Conservation (phyloP, 2,113 vertebrate species). For the Takifugu bimaculatus region DNA sequence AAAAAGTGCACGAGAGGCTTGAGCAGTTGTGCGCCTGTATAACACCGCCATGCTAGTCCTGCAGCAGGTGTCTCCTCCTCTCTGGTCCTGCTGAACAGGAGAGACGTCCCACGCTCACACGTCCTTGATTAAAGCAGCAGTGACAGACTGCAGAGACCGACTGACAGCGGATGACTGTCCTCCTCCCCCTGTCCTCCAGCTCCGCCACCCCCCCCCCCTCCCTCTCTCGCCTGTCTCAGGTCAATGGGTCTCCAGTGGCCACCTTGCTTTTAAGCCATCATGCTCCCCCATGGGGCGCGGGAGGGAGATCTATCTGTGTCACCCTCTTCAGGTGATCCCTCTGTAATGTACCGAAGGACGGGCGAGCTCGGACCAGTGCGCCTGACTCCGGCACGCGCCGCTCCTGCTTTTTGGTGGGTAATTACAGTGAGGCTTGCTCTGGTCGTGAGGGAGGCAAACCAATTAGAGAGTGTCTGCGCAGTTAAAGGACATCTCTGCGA, state of each 20-base stretch:
- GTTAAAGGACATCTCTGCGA: slow-evolving; percentile 63
- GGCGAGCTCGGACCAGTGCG: slow-evolving; percentile 37
- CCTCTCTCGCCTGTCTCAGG: slow-evolving; percentile 52
- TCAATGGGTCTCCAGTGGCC: slow-evolving; percentile 62
- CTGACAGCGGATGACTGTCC: slow-evolving; percentile 80
- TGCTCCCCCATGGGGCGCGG: slow-evolving; percentile 58
- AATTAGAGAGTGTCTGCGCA: slow-evolving; percentile 64
- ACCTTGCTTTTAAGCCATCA: slow-evolving; percentile 70
- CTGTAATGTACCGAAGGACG: slow-evolving; percentile 66
- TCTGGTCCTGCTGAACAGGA: no score
- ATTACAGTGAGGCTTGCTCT: slow-evolving; percentile 46
- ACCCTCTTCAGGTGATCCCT: slow-evolving; percentile 55
- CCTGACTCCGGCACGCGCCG: slow-evolving; percentile 9
- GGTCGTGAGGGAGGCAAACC: slow-evolving; percentile 51
- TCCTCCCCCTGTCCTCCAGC: slow-evolving; percentile 60
- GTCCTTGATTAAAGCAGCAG: slow-evolving; percentile 94
- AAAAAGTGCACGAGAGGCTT: no score
- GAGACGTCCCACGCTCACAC: no score
- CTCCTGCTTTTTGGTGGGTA: slow-evolving; percentile 43
- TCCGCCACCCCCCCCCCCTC: slow-evolving; percentile 57
- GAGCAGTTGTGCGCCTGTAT: not conserved
- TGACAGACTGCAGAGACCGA: slow-evolving; percentile 77
- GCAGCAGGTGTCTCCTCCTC: not conserved
- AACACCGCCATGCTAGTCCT: slow-evolving; percentile 52
- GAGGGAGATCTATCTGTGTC: slow-evolving; percentile 69